Percentiles rank a stretch among this genome's conserved stretches.
These are phyloP conservation scores for Xanthostigma xanthostigma DNA, from an alignment of 2,888 invertebrate species.

Conservation along the genomic window DNA sequence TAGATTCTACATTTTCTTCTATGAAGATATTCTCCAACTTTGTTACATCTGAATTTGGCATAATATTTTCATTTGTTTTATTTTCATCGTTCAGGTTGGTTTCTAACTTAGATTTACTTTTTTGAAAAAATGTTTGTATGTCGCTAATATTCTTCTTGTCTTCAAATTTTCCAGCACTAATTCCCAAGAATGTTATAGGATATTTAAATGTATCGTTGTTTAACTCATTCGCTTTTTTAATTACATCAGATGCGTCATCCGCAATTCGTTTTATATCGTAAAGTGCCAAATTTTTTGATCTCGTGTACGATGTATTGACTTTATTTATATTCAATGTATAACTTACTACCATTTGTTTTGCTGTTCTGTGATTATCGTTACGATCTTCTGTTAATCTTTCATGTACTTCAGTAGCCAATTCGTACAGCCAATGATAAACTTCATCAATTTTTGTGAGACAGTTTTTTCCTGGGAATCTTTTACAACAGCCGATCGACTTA, in stretches of 20 bases:
- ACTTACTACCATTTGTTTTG: conserved; percentile 63
- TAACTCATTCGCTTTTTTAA: conserved; percentile 36
- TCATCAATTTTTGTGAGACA: conserved; percentile 51
- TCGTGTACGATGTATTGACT: conserved; percentile 38
- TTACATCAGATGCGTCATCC: conserved; percentile 45
- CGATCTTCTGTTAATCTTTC: conserved; percentile 71
- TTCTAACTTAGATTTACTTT: conserved; percentile 18
- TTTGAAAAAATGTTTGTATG: conserved; percentile 40
- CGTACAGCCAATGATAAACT: conserved; percentile 65
- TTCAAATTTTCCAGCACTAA: conserved; percentile 70
- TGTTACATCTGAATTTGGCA: too few relatives aligned
- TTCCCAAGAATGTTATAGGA: conserved; percentile 52
- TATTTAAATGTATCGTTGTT: conserved; percentile 24
- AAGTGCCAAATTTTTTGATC: conserved; percentile 41
- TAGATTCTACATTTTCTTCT: background rate
- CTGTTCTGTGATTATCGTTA: conserved; percentile 64
- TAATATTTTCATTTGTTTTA: background rate
- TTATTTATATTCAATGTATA: conserved; percentile 41
- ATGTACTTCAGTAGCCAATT: conserved; percentile 66
- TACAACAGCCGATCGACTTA: conserved; percentile 92
- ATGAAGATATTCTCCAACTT: too few relatives aligned
- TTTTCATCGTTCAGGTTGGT: background rate
- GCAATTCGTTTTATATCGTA: conserved; percentile 54
- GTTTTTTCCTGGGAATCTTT: conserved; percentile 75
- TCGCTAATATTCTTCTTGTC: conserved; percentile 39